A percentile compares a stretch with the other conserved stretches of the same genome.
These are phyloP conservation scores for Setophaga petechia DNA, from an alignment of 2,113 vertebrate species.

Conservation along the genomic window DNA sequence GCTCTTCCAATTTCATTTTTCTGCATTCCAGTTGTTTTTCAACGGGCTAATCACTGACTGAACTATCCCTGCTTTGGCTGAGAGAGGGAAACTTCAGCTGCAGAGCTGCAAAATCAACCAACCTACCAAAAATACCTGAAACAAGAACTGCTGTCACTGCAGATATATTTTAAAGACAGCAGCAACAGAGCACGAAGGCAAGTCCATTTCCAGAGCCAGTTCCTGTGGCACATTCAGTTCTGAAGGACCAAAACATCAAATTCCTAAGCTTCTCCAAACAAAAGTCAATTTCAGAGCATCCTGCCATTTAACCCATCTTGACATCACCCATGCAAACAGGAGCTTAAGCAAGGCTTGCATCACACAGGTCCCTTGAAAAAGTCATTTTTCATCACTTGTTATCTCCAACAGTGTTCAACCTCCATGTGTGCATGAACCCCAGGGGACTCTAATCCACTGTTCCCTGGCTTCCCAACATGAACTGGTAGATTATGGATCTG, in stretches of 20 bases:
- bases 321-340: not conserved
- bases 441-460: not conserved
- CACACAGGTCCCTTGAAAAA: not conserved
- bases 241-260: not conserved
- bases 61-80: not conserved
- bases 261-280: not conserved
- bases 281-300: not conserved
- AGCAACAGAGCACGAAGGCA: not conserved
- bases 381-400: not conserved
- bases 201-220: not conserved
- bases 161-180: not conserved
- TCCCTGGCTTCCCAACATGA: not conserved
- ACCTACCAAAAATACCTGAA: not conserved
- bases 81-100: not conserved
- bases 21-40: not conserved
- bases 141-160: not conserved
- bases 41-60: not conserved
- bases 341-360: not conserved
- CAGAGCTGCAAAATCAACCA: not conserved
- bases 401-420: not conserved
- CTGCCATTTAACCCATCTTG: not conserved
- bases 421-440: not conserved
- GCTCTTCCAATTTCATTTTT: not conserved
- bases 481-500: not conserved
- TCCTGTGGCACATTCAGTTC: not conserved